Conservation (phyloP, 1,140 invertebrate genomes). For the Lasioglossum baleicum region DNA sequence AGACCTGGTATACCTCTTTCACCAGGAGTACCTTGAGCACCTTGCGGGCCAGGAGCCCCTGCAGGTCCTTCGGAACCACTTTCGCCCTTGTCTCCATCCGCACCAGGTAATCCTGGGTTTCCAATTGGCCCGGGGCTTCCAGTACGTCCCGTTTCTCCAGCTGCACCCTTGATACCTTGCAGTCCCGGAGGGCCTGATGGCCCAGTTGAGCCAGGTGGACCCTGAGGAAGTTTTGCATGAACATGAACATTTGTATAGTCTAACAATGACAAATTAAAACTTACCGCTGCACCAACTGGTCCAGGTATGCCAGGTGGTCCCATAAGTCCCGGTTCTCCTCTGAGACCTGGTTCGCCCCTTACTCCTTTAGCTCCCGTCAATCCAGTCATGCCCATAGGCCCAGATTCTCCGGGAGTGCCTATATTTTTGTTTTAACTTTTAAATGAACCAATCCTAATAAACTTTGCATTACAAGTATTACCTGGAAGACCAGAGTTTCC, state of each 20-base stretch:
- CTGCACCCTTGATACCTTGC: constrained; percentile 86
- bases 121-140: constrained; percentile 86
- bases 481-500: constrained; percentile 84
- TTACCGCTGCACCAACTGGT: constrained; percentile 56
- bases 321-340: constrained; percentile 87
- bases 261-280: neutral
- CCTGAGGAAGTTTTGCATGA: constrained; percentile 71
- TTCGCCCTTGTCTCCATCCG: constrained; percentile 86
- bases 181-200: constrained; percentile 83
- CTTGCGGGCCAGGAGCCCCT: constrained; percentile 84
- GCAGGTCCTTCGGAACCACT: constrained; percentile 85
- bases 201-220: constrained; percentile 82
- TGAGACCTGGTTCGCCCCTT: constrained; percentile 86
- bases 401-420: constrained; percentile 82
- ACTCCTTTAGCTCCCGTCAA: constrained; percentile 86
- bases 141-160: constrained; percentile 86
- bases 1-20: constrained; percentile 85
- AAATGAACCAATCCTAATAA: too few species aligned
- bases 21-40: constrained; percentile 85
- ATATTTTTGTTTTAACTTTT: neutral
- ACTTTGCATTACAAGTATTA: constrained; percentile 50
- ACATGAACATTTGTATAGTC: too few species aligned
- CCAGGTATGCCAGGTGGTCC: constrained; percentile 66
- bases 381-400: constrained; percentile 84
- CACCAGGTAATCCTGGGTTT: constrained; percentile 84